phyloP scores from a whole-genome alignment of 2,888 invertebrate species.

The Agonum fuliginosum region DNA sequence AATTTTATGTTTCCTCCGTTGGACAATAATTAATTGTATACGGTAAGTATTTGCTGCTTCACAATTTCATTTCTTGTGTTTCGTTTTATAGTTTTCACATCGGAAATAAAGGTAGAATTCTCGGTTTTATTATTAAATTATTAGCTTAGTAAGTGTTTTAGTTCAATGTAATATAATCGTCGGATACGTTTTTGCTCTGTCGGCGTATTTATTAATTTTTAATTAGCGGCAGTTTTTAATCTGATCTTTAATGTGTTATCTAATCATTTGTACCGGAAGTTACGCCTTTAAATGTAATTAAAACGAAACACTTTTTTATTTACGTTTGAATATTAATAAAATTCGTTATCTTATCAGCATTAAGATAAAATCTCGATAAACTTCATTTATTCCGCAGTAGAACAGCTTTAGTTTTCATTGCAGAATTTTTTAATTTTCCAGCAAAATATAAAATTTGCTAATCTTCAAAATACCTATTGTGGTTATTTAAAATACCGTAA shows the following conservation, averaged over 20 bases:
- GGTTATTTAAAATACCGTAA: too few relatives aligned
- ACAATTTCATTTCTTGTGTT: background rate
- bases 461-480: too few relatives aligned
- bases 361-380: conserved; percentile 39
- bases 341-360: conserved; percentile 41
- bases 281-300: conserved; percentile 42
- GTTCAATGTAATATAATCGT: background rate
- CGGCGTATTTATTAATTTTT: conserved; percentile 25
- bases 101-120: conserved; percentile 8
- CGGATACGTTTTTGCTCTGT: background rate
- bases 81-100: background rate
- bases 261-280: conserved; percentile 39
- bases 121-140: background rate
- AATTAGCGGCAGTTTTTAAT: conserved; percentile 23
- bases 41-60: background rate
- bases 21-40: too few relatives aligned
- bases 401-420: background rate
- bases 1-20: too few relatives aligned
- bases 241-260: conserved; percentile 27
- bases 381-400: background rate
- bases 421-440: background rate
- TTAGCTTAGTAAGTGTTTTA: conserved; percentile 6
- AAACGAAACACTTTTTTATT: conserved; percentile 8
- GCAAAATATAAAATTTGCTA: background rate
- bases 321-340: conserved; percentile 39